Conservation (phyloP, 2,888 invertebrate genomes). For the Myopa testacea region DNA sequence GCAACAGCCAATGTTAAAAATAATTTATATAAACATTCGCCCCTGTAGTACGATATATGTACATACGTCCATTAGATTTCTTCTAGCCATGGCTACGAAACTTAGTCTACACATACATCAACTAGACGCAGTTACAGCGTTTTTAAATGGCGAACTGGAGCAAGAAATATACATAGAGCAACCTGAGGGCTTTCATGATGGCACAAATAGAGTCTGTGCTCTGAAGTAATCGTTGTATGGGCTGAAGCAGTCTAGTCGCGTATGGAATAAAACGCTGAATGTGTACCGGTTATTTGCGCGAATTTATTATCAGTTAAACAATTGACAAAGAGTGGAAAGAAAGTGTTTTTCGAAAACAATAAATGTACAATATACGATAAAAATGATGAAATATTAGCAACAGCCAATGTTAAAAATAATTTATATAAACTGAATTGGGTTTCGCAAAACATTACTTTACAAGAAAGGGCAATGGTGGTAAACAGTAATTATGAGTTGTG, state of each 20-base stretch:
- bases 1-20: slow-evolving; percentile 19
- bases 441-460: background rate
- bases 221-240: slow-evolving; percentile 12
- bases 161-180: slow-evolving; percentile 43
- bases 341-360: slow-evolving; percentile 47
- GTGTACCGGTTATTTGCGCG: slow-evolving; percentile 41
- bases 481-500: slow-evolving; percentile 41
- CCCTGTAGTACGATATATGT: slow-evolving; percentile 31
- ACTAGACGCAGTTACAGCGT: slow-evolving; percentile 46
- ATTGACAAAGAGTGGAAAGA: slow-evolving; percentile 45
- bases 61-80: slow-evolving; percentile 4
- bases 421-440: slow-evolving; percentile 17
- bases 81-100: slow-evolving; percentile 12
- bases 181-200: slow-evolving; percentile 41
- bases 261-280: slow-evolving; percentile 16
- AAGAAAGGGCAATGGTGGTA: slow-evolving; percentile 16
- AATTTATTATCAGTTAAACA: slow-evolving; percentile 43
- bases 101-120: slow-evolving; percentile 34
- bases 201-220: slow-evolving; percentile 12
- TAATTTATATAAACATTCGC: slow-evolving; percentile 30
- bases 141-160: slow-evolving; percentile 42
- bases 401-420: slow-evolving; percentile 3
- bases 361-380: slow-evolving; percentile 43
- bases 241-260: background rate
- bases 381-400: slow-evolving; percentile 38